Conservation (phyloP, 64 coral and sea anemone species). For the Astreopora myriophthalma region DNA sequence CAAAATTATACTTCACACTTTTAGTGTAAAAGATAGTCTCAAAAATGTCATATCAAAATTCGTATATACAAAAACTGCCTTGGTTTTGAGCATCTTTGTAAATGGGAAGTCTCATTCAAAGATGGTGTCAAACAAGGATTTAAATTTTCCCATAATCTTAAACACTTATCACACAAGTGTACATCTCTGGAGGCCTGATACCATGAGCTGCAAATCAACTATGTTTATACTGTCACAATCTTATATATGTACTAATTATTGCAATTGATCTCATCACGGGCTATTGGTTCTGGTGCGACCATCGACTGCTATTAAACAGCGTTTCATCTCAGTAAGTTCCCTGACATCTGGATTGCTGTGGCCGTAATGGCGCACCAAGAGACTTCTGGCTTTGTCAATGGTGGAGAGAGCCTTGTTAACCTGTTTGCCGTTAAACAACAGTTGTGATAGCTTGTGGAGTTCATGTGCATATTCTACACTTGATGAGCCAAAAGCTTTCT, state of each 20-base stretch:
- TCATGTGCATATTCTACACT: slow-evolving; percentile 94
- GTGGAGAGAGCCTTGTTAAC: slow-evolving; percentile 84
- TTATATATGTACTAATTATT: background rate
- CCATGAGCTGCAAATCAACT: no score
- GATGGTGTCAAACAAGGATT: background rate
- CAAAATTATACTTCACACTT: slow-evolving; percentile 32
- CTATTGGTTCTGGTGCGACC: background rate
- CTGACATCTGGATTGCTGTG: slow-evolving; percentile 85
- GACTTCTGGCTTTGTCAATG: slow-evolving; percentile 73
- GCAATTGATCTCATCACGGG: background rate
- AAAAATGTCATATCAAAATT: background rate
- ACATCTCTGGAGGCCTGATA: no score
- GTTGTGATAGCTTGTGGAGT: slow-evolving; percentile 87
- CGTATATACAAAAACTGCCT: background rate
- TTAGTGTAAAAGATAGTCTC: slow-evolving; percentile 42
- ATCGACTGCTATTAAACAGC: slow-evolving; percentile 59
- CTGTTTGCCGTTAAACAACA: slow-evolving; percentile 87
- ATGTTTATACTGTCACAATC: no score
- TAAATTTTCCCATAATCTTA: background rate
- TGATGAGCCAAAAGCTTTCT: slow-evolving; percentile 84
- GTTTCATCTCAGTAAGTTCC: slow-evolving; percentile 89
- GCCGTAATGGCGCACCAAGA: slow-evolving; percentile 75
- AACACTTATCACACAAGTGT: no score
- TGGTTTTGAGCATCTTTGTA: background rate
- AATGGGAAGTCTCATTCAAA: background rate